phyloP scores from a whole-genome alignment of 2,797 vertebrate species.

The Echiichthys vipera region DNA sequence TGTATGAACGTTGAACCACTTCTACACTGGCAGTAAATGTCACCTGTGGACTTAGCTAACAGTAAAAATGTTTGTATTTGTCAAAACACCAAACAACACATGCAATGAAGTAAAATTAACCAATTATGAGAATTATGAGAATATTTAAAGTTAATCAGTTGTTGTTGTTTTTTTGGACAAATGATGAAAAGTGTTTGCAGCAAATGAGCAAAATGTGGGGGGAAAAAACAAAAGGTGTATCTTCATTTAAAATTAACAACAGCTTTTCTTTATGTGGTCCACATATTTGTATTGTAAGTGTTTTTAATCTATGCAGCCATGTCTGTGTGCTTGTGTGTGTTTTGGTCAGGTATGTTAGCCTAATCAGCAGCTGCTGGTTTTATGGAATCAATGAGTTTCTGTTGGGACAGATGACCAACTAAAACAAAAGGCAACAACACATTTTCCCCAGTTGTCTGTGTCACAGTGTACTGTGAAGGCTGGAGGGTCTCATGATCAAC shows the following conservation, averaged over 20 bases:
- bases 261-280: background rate
- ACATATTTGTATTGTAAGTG: background rate
- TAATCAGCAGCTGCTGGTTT: background rate
- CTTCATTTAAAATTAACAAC: background rate
- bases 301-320: background rate
- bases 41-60: background rate
- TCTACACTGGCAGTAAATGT: background rate
- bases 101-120: background rate
- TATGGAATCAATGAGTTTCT: conserved; percentile 1
- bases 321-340: background rate
- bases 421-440: conserved; percentile 1
- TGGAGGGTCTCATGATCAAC: background rate
- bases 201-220: background rate
- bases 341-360: background rate
- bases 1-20: background rate
- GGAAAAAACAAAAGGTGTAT: background rate
- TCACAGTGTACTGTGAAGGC: background rate
- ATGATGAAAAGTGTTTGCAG: background rate
- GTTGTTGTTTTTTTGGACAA: conserved; percentile 11
- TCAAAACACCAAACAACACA: no score
- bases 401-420: background rate
- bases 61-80: no score
- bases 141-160: conserved; percentile 1
- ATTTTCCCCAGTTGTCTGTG: background rate
- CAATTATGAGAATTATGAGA: background rate